Percentiles rank a stretch among this genome's conserved stretches.
phyloP scores from a whole-genome alignment of 2,797 vertebrate genomes.

The Cynopterus sphinx region DNA sequence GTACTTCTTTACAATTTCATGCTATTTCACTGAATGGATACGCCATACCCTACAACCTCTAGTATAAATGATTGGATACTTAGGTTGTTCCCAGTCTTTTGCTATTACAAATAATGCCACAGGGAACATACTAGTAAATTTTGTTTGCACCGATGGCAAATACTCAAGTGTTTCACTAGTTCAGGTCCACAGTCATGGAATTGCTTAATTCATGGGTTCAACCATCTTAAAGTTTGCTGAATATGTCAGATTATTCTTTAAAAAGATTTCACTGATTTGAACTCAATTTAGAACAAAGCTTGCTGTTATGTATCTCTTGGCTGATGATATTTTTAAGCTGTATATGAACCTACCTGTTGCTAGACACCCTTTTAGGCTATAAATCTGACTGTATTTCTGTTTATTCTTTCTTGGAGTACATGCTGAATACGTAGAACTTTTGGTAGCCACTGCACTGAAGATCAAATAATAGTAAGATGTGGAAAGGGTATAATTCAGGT shows the following conservation, averaged over 20 bases:
- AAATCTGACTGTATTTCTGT: background rate
- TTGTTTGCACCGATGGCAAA: background rate
- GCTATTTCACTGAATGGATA: background rate
- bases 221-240: background rate
- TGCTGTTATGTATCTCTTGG: background rate
- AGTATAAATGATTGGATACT: background rate
- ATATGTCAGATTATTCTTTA: background rate
- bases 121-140: background rate
- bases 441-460: background rate
- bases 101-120: background rate
- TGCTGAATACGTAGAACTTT: background rate
- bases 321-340: background rate
- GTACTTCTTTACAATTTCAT: fast-evolving
- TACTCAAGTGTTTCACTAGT: background rate
- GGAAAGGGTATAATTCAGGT: background rate
- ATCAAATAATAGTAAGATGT: background rate
- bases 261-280: background rate
- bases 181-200: background rate
- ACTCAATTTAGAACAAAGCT: background rate
- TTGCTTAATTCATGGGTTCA: background rate
- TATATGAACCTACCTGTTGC: background rate
- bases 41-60: background rate
- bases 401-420: background rate
- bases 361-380: background rate
- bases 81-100: too few species aligned